phyloP scores from a whole-genome alignment of 2,797 vertebrate genomes.

The Lutjanus argentimaculatus region DNA sequence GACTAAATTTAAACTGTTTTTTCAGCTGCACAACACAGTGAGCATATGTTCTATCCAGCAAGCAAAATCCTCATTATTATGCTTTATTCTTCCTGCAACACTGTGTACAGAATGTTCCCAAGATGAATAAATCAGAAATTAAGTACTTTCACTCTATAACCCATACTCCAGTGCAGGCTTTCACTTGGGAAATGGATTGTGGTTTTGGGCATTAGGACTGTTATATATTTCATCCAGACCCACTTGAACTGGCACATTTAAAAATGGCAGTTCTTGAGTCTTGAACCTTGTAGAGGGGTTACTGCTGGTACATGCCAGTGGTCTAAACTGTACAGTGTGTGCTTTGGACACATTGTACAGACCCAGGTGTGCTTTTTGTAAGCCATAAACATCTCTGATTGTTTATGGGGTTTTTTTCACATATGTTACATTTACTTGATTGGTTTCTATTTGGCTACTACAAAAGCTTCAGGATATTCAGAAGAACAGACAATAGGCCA shows the following conservation, averaged over 20 bases:
- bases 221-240: conserved; percentile 57
- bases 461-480: background rate
- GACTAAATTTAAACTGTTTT: conserved; percentile 45
- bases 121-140: conserved; percentile 70
- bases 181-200: conserved; percentile 61
- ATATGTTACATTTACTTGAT: background rate
- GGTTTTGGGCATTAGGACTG: conserved; percentile 54
- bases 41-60: conserved; percentile 21
- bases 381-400: conserved; percentile 15
- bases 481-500: background rate
- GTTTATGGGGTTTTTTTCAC: background rate
- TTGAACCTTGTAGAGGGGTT: conserved; percentile 37
- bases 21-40: conserved; percentile 47
- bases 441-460: background rate
- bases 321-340: conserved; percentile 40
- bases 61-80: conserved; percentile 42
- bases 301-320: conserved; percentile 27
- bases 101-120: conserved; percentile 50
- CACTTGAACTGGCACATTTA: conserved; percentile 43
- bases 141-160: conserved; percentile 45
- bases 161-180: conserved; percentile 39
- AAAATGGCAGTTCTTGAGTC: conserved; percentile 17
- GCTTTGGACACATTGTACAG: conserved; percentile 24
- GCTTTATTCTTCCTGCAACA: conserved; percentile 44
- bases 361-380: conserved; percentile 19